Evolutionary conservation across 2,113 vertebrate genomes (phyloP), one percentile per base, ranked within the genome.

Genomic region (Chaetops frenatus): DNA sequence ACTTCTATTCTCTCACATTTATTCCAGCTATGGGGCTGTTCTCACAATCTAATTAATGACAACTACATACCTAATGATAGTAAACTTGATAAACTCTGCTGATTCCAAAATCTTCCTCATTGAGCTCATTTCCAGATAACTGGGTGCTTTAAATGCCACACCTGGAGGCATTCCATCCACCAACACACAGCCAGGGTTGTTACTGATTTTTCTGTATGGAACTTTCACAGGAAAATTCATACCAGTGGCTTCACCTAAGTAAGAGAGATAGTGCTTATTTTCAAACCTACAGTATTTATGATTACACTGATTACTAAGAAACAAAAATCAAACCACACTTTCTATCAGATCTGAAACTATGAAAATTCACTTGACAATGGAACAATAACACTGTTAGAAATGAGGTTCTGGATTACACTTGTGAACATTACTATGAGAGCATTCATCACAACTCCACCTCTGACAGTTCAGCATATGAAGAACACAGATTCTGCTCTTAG

Each of bases 91-190:
- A 40, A 95, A 98, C 78, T 98, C 93, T 6, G 97, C 96, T 3
- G 98, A 98, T 67, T 98, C 98, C 92, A 98, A 58, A 80, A 98
- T 98, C 91, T 97, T 98, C 65, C 93, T 96, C 98, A 98, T 98
- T 1, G 98, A 98, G 84, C 95, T 97, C 48, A 98, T 97, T 87
- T 98, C 98, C 95, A 98, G 97, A 5, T 98, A 98, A 91, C 98
- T 98, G 81, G 98, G 98, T 29, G 98, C 98, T 95, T 98, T 98
- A 84, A 98, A 98, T 1, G 94, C 42, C 71, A 98, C 98, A 0
- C 98, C 98, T 2, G 98, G 97, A 38, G 98, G 98, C 98, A 98
- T 90, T 65, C 98, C 98, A 17, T 98, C 98, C 11, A 98, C 98
- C 88, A 98, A 96, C 79, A 98, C 97, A 11, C 98, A 98, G 91